These are phyloP conservation scores for Turritopsis rubra DNA, from an alignment of 30 jellyfish, hydroid and myxozoan genomes.

Conservation along the genomic window DNA sequence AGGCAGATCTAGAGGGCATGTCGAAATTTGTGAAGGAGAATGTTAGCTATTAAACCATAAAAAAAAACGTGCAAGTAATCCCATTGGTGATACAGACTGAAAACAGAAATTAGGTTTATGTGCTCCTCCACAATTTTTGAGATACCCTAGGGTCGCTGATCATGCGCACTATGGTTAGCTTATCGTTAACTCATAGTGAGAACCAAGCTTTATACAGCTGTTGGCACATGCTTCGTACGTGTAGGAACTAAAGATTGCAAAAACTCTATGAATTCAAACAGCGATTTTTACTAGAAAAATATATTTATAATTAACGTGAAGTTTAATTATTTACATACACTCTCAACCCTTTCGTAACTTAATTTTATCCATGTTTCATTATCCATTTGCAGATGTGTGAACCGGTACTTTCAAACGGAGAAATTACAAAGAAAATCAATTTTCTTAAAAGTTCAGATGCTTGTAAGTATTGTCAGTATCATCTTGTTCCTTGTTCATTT, in stretches of 20 bases:
- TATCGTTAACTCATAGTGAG: no score
- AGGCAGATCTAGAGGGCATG: no score
- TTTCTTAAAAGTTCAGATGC: not conserved
- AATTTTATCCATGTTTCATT: not conserved
- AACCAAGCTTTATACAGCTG: not conserved
- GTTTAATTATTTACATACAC: not conserved
- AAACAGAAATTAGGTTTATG: no score
- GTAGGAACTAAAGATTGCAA: not conserved
- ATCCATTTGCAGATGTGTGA: not conserved
- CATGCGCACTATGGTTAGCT: no score
- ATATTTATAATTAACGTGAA: not conserved
- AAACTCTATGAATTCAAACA: not conserved
- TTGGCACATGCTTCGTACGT: not conserved
- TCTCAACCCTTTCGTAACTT: not conserved
- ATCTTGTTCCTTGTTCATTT: no score
- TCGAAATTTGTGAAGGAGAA: no score
- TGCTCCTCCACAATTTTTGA: no score
- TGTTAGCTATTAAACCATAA: no score
- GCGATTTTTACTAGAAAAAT: not conserved
- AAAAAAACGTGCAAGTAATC: no score
- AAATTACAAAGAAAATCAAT: not conserved
- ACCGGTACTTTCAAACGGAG: not conserved
- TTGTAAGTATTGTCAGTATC: not conserved
- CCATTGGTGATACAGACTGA: no score
- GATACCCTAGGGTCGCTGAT: no score